Evolutionary conservation across 1,140 invertebrate genomes (phyloP).

Genomic region (Drosophila athabasca): DNA sequence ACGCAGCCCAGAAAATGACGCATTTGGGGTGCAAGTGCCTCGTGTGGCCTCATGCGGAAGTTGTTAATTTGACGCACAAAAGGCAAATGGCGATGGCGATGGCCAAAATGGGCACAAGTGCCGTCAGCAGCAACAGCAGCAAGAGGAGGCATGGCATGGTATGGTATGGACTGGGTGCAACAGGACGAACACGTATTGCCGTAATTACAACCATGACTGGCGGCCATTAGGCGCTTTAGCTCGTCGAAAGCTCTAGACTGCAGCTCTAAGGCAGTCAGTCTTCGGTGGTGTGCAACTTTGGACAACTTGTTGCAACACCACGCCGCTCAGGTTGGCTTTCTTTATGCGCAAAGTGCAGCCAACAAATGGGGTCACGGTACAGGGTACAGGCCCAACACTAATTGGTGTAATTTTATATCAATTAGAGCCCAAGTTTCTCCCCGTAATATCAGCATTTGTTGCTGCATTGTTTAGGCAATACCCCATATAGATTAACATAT

Average conservation of each 20-base stretch:
- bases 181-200: slow-evolving; percentile 69
- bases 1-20: slow-evolving; percentile 70
- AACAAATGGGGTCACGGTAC: no score
- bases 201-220: slow-evolving; percentile 56
- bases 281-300: background rate
- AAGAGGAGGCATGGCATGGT: background rate
- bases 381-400: slow-evolving; percentile 13
- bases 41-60: slow-evolving; percentile 79
- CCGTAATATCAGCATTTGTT: slow-evolving; percentile 22
- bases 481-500: no score
- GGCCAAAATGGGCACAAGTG: slow-evolving; percentile 63
- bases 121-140: slow-evolving; percentile 14
- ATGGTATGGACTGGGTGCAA: slow-evolving; percentile 40
- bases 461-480: background rate
- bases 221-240: slow-evolving; percentile 26
- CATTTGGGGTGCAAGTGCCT: slow-evolving; percentile 79
- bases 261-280: slow-evolving; percentile 5
- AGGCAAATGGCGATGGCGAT: slow-evolving; percentile 53
- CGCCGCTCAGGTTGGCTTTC: background rate
- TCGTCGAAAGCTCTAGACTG: slow-evolving; percentile 12
- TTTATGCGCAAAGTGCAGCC: background rate
- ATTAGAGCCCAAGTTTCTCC: slow-evolving; percentile 48
- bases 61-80: slow-evolving; percentile 81
- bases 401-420: slow-evolving; percentile 63
- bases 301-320: slow-evolving; percentile 35